Evolutionary conservation across 1,140 invertebrate genomes (phyloP), one percentile per base, ranked within the genome.

Genomic region (Papilio glaucus): DNA sequence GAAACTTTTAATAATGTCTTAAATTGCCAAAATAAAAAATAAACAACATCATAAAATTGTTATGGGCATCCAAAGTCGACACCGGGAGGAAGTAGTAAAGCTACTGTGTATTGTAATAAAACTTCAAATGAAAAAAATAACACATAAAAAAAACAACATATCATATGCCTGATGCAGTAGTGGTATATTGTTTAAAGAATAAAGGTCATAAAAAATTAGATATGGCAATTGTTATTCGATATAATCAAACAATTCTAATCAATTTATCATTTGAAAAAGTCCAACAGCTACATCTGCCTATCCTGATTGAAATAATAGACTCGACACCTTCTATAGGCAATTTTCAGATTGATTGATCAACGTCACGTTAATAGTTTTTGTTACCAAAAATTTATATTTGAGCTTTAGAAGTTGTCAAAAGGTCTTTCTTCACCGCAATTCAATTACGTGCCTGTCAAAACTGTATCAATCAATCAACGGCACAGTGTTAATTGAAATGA

Each of bases 31-130:
- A 33, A 33, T n/a, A 49, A 49, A 49, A 21, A 49, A 49, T 24
- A 57, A 24, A 57, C 49, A 57, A 21, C 49, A 57, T 57, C 49
- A 9, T 57, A 57, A 57, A 57, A 57, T 57, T 57, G 49, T 57
- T 57, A 57, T 57, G 24, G 49, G 49, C 15, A 15, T 21, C 15
- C 15, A 21, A 49, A 49, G 45, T 15, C 18, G 18, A 15, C 21
- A 9, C 49, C 18, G 49, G 49, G 21, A 57, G 49, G 21, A 26
- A 57, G 49, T 26, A 24, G 49, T 57, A 57, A 57, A 57, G 21
- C 24, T 57, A 57, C 49, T 12, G 21, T 57, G 21, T 57, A 24
- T 21, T 24, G 49, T 57, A 57, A 57, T 57, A 57, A 57, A 57
- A 24, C 21, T 21, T 12, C 49, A 57, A 57, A 57, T 57, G 21